Evolutionary conservation across 2,113 vertebrate species (phyloP).

Genomic region (Elgaria multicarinata): DNA sequence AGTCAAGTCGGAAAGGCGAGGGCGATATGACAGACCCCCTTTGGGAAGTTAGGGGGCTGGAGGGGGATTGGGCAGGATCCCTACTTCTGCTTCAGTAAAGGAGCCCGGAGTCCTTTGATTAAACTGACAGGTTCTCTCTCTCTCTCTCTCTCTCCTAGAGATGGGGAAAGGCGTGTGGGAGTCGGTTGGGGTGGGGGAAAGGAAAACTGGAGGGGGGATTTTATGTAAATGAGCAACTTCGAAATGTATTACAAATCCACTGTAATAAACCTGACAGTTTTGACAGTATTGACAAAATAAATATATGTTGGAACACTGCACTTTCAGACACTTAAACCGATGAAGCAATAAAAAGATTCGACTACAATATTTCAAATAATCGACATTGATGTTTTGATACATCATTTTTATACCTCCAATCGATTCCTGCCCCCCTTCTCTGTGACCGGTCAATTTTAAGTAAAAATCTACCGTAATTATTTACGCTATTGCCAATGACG

Average conservation of each 20-base stretch:
- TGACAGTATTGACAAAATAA: constrained; percentile 85
- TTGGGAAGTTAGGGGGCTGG: constrained; percentile 57
- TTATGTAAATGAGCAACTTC: constrained; percentile 83
- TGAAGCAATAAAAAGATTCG: constrained; percentile 84
- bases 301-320: constrained; percentile 83
- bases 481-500: constrained; percentile 80
- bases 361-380: constrained; percentile 87
- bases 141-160: constrained; percentile 32
- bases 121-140: constrained; percentile 71
- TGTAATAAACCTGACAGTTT: constrained; percentile 83
- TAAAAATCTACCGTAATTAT: constrained; percentile 81
- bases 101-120: constrained; percentile 72
- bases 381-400: constrained; percentile 85
- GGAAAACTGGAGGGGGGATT: constrained; percentile 70
- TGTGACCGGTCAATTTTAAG: constrained; percentile 80
- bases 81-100: constrained; percentile 51
- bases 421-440: constrained; percentile 72
- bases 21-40: background rate
- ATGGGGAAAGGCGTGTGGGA: constrained; percentile 65
- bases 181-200: constrained; percentile 34
- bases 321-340: constrained; percentile 84
- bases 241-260: constrained; percentile 80
- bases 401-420: constrained; percentile 83
- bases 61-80: constrained; percentile 49
- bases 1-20: background rate